Evolutionary conservation across 2,797 vertebrate genomes (phyloP), one percentile per base, ranked within the genome.

Genomic region (Taenioides sp.): DNA sequence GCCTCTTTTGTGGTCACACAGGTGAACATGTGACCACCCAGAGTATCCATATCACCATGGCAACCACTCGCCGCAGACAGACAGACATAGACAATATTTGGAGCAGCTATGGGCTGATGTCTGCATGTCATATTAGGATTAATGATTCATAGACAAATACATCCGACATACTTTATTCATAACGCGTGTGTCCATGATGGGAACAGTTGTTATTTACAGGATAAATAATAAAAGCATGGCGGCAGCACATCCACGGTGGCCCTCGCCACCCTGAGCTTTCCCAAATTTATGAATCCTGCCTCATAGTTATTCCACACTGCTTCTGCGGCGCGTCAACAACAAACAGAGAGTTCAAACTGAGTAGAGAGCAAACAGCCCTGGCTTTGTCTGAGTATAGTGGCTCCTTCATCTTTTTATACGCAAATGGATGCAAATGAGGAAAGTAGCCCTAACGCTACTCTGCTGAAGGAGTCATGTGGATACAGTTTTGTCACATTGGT

Each of bases 21-120:
- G 71, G 60, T 60, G 52, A 47, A 83, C 31, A 71, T 73, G 63
- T 67, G 69, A 73, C 74, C 55, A 68, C 28, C 17, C 5, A 63
- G 61, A 78, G 52, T 79, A 71, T 74, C 67, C 59, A 67, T 20
- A 84, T 85, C 79, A 86, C 89, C 84, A 90, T 83, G 63, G 87
- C 73, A 84, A 87, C 81, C 31, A 57, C 52, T 72, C 31, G 4
- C 20, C 55, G 66, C 75, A 65, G 71, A 73, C 68, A 67, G 74
- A 57, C 67, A 47, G 50, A 57, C 49, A 70, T 4, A 81, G 59
- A 64, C 81, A 64, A 78, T 65, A 25, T 65, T 68, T 27, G 34
- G 65, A 73, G 71, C 47, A 27, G 47, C 60, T 49, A 49, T 5
- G 49, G 55, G 69, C 77, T 68, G 66, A 77, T 78, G 75, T 84